Conservation (phyloP, 2,797 vertebrate genomes). For the Naso thynnoides region DNA sequence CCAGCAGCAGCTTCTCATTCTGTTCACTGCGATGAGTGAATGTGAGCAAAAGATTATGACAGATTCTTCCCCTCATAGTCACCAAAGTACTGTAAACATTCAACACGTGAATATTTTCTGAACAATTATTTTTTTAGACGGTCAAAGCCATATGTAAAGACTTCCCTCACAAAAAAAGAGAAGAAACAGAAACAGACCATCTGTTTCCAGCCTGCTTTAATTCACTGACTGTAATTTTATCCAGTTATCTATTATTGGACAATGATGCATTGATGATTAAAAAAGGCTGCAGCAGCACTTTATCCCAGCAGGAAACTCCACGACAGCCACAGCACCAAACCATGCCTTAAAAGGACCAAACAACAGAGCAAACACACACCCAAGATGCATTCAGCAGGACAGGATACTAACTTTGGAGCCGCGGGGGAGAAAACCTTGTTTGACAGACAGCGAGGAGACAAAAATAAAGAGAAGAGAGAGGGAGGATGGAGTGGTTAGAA, state of each 20-base stretch:
- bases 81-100: no score
- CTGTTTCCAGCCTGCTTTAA: neutral
- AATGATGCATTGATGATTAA: conserved; percentile 8
- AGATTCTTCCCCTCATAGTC: no score
- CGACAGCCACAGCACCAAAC: conserved; percentile 7
- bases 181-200: neutral
- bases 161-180: no score
- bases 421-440: conserved; percentile 90
- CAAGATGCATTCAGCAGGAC: conserved; percentile 56
- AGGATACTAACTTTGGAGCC: conserved; percentile 93
- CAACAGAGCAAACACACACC: conserved; percentile 38
- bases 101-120: no score
- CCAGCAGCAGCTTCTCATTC: no score
- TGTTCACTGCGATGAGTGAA: no score
- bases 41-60: no score
- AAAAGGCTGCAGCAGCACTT: no score
- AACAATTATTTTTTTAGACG: no score
- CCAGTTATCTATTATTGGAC: conserved; percentile 8
- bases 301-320: neutral
- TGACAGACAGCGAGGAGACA: conserved; percentile 38
- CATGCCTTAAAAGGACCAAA: conserved; percentile 52
- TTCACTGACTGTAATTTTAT: neutral
- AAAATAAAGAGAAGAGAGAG: conserved; percentile 4
- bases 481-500: conserved; percentile 15
- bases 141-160: no score